Evolutionary conservation across 2,797 vertebrate species (phyloP), one percentile per base, ranked within the genome.

Genomic region (Megalops cyprinoides): DNA sequence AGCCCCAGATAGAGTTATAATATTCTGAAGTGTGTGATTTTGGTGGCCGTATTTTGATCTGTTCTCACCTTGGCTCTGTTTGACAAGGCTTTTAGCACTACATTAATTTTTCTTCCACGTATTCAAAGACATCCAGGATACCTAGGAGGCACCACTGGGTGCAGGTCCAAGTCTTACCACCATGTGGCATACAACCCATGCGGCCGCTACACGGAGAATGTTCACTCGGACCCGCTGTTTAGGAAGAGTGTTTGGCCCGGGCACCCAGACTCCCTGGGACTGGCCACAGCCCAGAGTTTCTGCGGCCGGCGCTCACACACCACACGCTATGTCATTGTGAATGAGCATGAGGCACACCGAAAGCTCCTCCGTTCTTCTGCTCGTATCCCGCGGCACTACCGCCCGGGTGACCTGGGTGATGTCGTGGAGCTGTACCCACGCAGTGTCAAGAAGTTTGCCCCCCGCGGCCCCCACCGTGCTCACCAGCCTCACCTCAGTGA

Each of bases 171-270:
- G 87, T 87, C 94, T 82, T 92, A 92, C 69, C 91, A 92, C 84
- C 91, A 93, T 1, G 88, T 92, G 88, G 82, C 88, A 0, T 92
- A 91, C 6, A 90, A 87, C 69, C 86, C 87, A 0, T 85, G 90
- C 20, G 81, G 89, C 81, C 91, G 89, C 74, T 90, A 76, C 74
- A 12, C 60, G 0, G 95, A 95, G 74, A 92, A 90, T 67, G 86
- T 92, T 55, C 93, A 88, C 81, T 97, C 95, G 0, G 96, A 97
- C 31, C 95, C 96, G 9, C 89, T 96, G 56, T 96, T 94, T 91
- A 94, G 94, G 81, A 97, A 95, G 91, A 90, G 90, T 75, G 76
- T 92, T 7, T 88, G 85, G 9, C 91, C 93, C 3, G 31, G 92
- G 15, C 91, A 91, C 60, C 89, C 90, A 0, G 89, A 93, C 51